Evolutionary conservation across 2,113 vertebrate genomes (phyloP).

Genomic region (Chloebia gouldiae): DNA sequence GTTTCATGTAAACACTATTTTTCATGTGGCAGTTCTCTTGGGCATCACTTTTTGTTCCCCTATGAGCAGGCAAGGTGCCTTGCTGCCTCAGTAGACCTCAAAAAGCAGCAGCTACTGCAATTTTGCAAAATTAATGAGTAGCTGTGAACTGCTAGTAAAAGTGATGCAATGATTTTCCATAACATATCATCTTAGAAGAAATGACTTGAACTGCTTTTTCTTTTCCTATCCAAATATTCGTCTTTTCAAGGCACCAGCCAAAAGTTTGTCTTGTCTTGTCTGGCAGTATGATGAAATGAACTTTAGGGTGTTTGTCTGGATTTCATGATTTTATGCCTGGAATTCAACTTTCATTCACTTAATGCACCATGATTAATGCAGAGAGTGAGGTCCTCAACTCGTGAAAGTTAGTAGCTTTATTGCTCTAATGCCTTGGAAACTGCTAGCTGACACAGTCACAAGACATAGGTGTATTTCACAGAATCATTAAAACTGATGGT

Average conservation of each 20-base stretch:
- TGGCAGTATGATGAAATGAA: slow-evolving; percentile 12
- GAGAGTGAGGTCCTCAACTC: background rate
- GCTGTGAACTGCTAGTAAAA: slow-evolving; percentile 18
- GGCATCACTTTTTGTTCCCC: background rate
- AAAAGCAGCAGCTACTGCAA: background rate
- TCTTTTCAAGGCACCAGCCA: slow-evolving; percentile 39
- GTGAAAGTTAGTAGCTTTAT: background rate
- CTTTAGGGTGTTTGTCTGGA: slow-evolving; percentile 6
- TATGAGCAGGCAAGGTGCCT: background rate
- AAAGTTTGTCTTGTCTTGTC: slow-evolving; percentile 50
- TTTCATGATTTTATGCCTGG: slow-evolving; percentile 5
- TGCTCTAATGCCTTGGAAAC: background rate
- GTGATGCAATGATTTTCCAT: slow-evolving; percentile 44
- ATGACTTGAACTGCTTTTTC: slow-evolving; percentile 1
- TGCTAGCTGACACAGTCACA: background rate
- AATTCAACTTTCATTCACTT: background rate
- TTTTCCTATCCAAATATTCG: slow-evolving; percentile 57
- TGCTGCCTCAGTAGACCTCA: background rate
- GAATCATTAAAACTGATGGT: background rate
- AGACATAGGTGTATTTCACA: background rate
- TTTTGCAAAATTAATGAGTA: slow-evolving; percentile 50
- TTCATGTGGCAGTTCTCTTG: background rate
- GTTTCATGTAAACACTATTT: background rate
- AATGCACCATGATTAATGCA: background rate
- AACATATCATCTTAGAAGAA: slow-evolving; percentile 33